Conservation (phyloP, 2,113 vertebrate species). For the Vireo altiloquus region DNA sequence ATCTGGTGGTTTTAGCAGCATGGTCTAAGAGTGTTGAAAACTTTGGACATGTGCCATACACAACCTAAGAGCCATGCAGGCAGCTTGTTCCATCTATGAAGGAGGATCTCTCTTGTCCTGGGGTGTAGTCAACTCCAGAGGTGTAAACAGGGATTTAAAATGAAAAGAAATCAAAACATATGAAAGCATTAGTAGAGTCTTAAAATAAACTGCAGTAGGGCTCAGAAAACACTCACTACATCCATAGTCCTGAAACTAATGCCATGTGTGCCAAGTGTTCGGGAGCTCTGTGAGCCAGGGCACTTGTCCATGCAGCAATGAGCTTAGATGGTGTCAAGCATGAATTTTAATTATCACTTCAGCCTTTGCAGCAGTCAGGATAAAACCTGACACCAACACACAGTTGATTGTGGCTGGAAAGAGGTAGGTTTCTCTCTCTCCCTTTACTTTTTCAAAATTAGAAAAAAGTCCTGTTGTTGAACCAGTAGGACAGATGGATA, state of each 20-base stretch:
- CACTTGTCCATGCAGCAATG: neutral
- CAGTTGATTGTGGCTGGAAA: neutral
- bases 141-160: neutral
- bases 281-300: neutral
- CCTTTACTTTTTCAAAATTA: neutral
- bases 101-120: neutral
- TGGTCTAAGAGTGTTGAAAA: neutral
- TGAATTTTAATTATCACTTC: neutral
- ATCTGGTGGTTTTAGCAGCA: neutral
- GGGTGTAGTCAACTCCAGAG: neutral
- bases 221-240: neutral
- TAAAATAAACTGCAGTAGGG: neutral
- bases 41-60: accelerated
- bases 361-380: neutral
- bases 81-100: neutral
- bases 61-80: neutral
- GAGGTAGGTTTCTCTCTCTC: neutral
- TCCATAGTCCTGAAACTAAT: neutral
- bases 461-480: neutral
- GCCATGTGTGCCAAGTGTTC: neutral
- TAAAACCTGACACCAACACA: neutral
- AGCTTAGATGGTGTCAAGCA: neutral
- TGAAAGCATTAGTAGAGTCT: neutral
- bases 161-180: neutral
- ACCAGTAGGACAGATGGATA: neutral